Conservation (phyloP, 2,888 invertebrate genomes). For the Oscheius sp. region DNA sequence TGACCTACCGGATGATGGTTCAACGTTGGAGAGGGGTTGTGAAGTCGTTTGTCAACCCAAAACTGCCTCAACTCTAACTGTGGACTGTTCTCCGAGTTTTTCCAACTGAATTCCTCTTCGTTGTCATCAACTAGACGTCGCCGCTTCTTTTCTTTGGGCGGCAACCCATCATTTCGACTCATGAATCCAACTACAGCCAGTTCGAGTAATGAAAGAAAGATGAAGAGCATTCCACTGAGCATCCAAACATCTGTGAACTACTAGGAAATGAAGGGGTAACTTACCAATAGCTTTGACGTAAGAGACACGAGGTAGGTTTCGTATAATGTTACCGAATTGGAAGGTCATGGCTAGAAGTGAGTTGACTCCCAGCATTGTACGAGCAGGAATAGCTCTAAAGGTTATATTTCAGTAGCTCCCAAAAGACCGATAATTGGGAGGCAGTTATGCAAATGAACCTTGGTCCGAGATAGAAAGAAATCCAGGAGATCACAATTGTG, state of each 20-base stretch:
- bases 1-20: slow-evolving; percentile 40
- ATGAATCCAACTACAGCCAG: slow-evolving; percentile 73
- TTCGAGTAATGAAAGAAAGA: slow-evolving; percentile 72
- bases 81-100: slow-evolving; percentile 70
- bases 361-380: slow-evolving; percentile 74
- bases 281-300: slow-evolving; percentile 69
- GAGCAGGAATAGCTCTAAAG: slow-evolving; percentile 72
- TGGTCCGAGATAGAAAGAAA: slow-evolving; percentile 73
- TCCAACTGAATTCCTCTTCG: slow-evolving; percentile 70
- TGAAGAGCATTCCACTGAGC: slow-evolving; percentile 71
- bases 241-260: slow-evolving; percentile 18
- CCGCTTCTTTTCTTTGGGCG: slow-evolving; percentile 54
- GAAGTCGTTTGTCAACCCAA: slow-evolving; percentile 28
- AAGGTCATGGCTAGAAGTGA: slow-evolving; percentile 74
- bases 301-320: slow-evolving; percentile 73
- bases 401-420: not conserved
- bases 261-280: not conserved
- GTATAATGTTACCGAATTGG: slow-evolving; percentile 73
- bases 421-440: slow-evolving; percentile 5
- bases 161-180: slow-evolving; percentile 72
- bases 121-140: slow-evolving; percentile 49
- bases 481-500: slow-evolving; percentile 74
- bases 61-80: slow-evolving; percentile 70
- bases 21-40: slow-evolving; percentile 15
- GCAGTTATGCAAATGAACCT: slow-evolving; percentile 49